Conservation (phyloP, 2,888 invertebrate genomes). For the Diaphora mendica region DNA sequence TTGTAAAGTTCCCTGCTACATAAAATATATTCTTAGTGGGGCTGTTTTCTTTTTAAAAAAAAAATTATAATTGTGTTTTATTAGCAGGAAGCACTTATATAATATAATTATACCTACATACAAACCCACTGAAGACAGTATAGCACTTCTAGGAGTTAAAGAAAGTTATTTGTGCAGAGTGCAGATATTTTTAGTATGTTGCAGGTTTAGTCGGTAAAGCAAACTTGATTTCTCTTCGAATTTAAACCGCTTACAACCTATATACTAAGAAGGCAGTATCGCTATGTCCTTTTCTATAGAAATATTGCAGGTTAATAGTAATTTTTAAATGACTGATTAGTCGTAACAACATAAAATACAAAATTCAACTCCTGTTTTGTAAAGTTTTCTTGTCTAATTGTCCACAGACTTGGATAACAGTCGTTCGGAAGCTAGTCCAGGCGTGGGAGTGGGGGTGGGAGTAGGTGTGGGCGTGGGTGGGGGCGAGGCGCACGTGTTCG, state of each 20-base stretch:
- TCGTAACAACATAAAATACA: not conserved
- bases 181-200: not conserved
- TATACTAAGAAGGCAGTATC: not conserved
- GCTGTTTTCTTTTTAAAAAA: too few relatives aligned
- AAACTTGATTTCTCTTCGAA: not conserved
- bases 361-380: not conserved
- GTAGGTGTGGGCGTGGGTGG: slow-evolving; percentile 47
- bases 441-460: slow-evolving; percentile 51
- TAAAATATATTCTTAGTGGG: too few relatives aligned
- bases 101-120: not conserved
- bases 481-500: slow-evolving; percentile 87
- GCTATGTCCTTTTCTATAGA: too few relatives aligned
- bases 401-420: slow-evolving; percentile 69
- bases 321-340: too few relatives aligned
- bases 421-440: slow-evolving; percentile 53
- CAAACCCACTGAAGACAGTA: not conserved
- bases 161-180: not conserved
- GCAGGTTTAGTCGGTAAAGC: not conserved
- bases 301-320: not conserved
- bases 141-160: not conserved
- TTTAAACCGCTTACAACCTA: not conserved
- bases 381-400: not conserved
- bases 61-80: too few relatives aligned
- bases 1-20: too few relatives aligned
- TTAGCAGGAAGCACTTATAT: too few relatives aligned